Base-by-base conservation (phyloP, 2,888 invertebrate genomes). In the Phoenoteleia sp. region DNA sequence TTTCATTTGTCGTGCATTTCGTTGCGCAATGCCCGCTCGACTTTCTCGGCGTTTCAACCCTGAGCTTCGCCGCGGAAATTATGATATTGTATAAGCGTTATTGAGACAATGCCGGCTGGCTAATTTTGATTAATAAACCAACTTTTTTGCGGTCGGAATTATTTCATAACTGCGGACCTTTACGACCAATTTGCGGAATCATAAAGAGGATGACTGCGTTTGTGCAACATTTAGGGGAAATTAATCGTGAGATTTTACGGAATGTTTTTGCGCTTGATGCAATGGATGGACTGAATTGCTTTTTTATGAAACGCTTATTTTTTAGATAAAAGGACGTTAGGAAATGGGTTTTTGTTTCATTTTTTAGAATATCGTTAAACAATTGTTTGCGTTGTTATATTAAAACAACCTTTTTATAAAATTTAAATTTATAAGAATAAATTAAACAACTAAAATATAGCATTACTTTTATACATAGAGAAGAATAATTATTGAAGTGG, bases 1-100 rank as follows among this genome's bases (percentile, higher is more conserved):
- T 62, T 80, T 75, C 64, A 54, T 71, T 84, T 84, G 71, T 84
- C 75, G 75, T 58, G 15, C 64, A 69, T 54, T 47, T 27, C 15
- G 21, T 81, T 80, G 27, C 49, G 71, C 49, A 84, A 81, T 19
- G 45, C 71, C 60, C 36, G 42, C 62, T 21, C 45, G 72, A 84
- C 84, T 84, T 84, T 84, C 84, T 84, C n/a, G 39, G 36, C 21
- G 45, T 25, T 27, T 75, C 77, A 52, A 23, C 62, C 66, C 71
- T 47, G 52, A 69, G 49, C 52, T 3, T 77, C 47, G 45, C 19
- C 52, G 49, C n/a, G 11, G 13, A 83, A 83, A 62, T 69, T 71
- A 25, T 77, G n/a, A 36, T 29, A 29, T 81, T 74, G 64, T 81
- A 72, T 29, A 80, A 80, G 56, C 42, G n/a, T 56, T 47, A 47